These are phyloP conservation scores for Drosophila neocordata DNA, from an alignment of 1,140 invertebrate species.

Conservation along the genomic window DNA sequence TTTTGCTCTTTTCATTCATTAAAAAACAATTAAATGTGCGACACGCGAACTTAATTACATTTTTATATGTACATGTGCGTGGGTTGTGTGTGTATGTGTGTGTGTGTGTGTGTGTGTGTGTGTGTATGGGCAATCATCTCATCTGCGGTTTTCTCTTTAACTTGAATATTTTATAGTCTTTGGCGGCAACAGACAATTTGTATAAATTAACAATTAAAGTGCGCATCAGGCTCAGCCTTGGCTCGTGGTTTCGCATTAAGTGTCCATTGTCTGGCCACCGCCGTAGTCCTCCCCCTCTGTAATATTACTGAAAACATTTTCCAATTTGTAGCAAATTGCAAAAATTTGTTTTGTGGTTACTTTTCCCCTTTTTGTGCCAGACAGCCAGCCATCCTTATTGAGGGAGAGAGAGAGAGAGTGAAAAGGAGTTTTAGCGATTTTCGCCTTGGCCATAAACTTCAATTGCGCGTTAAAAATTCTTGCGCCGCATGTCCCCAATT, in stretches of 20 bases:
- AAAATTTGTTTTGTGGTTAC: conserved; percentile 15
- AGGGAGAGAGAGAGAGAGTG: too few relatives aligned
- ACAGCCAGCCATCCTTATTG: not conserved
- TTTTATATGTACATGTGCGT: conserved; percentile 62
- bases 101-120: conserved; percentile 46
- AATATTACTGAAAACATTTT: not conserved
- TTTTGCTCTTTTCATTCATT: conserved; percentile 66
- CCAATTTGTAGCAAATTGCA: conserved; percentile 22
- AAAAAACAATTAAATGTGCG: conserved; percentile 75
- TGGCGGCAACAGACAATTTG: conserved; percentile 16
- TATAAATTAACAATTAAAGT: conserved; percentile 20
- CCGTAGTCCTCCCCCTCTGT: too few relatives aligned
- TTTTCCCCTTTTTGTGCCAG: not conserved
- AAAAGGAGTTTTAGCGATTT: not conserved
- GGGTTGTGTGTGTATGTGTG: conserved; percentile 32
- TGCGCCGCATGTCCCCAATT: conserved; percentile 8
- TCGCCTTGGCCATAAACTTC: conserved; percentile 5
- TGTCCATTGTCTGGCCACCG: conserved; percentile 13
- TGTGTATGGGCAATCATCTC: conserved; percentile 15
- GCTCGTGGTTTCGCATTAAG: conserved; percentile 16
- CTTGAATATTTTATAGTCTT: conserved; percentile 36
- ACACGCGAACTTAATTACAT: conserved; percentile 76
- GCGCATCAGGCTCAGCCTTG: conserved; percentile 11
- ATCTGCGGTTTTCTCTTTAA: conserved; percentile 24
- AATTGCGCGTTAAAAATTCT: conserved; percentile 16